Base-by-base conservation (phyloP, 2,888 invertebrate species). In the Cheiracanthium punctorium region DNA sequence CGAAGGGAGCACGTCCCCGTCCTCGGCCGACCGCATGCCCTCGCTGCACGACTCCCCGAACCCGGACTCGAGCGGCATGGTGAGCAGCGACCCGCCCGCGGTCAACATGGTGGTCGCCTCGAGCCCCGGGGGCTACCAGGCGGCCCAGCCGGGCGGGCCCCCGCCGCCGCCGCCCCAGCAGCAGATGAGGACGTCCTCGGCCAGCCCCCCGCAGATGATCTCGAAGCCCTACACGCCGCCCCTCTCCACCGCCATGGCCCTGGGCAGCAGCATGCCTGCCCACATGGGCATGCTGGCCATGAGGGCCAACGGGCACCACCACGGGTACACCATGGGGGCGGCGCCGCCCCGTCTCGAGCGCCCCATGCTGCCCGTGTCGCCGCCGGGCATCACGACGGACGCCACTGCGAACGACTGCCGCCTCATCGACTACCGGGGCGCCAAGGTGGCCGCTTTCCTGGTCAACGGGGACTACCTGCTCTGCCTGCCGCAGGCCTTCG, bases 401-500 rank as follows among this genome's bases (percentile, higher is more conserved):
- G 96, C 96, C 73, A 88, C 88, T 7, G 97, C 97, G 89, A 97
- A 97, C 93, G 97, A 97, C 93, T 98, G 98, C 93, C 97, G 98
- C 92, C 93, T 98, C 92, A 98, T 98, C 90, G 98, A 98, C 92
- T 98, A 98, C 92, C 95, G 97, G 81, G 97, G 98, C 14, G 97
- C 97, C 91, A 98, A 98, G 92, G 97, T 99, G 84, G 99, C 99
- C 87, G 98, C 98, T 84, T 99, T 99, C 93, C 52, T 89, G 52
- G 88, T 88, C 73, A 88, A 86, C 71, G 86, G 86, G 17, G 96
- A 98, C 91, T 98, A 98, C 70, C 96, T 99, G 96, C 94, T 99
- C 89, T 99, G 99, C 92, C 93, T 99, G 92, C 99, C 99, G 85
- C 99, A 99, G 93, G 99, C 99, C 41, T 99, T 99, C 92, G 99